Evolutionary conservation across 2,113 vertebrate genomes (phyloP), one percentile per base, ranked within the genome.

Genomic region (Sphyrna mokarran): DNA sequence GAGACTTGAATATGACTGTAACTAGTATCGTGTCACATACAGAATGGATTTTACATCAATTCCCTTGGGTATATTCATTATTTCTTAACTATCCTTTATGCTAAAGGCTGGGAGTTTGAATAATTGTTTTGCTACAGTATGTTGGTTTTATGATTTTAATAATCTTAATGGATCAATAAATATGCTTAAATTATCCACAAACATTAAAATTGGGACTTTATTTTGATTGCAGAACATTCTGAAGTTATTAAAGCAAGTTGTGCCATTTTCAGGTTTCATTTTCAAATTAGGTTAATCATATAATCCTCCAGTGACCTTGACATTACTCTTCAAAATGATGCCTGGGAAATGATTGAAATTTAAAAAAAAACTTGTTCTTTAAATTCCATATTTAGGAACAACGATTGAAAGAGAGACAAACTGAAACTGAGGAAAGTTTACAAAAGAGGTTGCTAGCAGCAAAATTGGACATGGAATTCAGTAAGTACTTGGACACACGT

Each of bases 391-490:
- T 26, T 91, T 95, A 99, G 99, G 99, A 99, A 96, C 98, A 98
- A 80, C 97, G 99, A 40, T 96, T 99, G 22, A 97, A 98, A 58
- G 98, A 98, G 96, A 97, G 99, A 6, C 98, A 98, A 96, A 99
- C 99, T 0, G 99, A 99, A 96, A 98, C 98, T 0, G 98, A 99
- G 96, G 99, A 99, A 95, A 99, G 98, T 96, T 97, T 99, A 86
- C 97, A 96, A 96, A 99, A 97, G 96, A 98, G 99, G 95, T 96
- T 99, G 96, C 80, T 95, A 0, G 97, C 98, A 0, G 99, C 99
- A 5, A 96, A 95, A 0, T 95, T 97, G 0, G 99, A 99, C 94
- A 97, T 99, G 97, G 98, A 99, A 87, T 98, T 98, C 8, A 98
- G 99, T 99, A 95, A 98, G 99, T 98, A n/a, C n/a, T 68, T 93